phyloP scores from a whole-genome alignment of 2,797 vertebrate genomes.

The Trachops cirrhosus region DNA sequence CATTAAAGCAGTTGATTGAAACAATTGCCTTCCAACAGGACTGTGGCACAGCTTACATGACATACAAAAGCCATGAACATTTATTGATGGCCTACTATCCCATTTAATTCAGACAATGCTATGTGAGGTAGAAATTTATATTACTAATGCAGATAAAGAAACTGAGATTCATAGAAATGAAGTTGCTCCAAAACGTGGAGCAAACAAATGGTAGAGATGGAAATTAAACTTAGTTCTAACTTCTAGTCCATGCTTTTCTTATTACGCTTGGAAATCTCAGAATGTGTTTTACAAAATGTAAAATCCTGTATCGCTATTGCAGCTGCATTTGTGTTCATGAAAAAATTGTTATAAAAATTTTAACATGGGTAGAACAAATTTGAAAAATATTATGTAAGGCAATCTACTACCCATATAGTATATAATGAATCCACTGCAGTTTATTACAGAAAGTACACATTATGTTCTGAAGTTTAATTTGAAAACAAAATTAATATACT shows the following conservation, averaged over 20 bases:
- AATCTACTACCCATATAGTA: not conserved
- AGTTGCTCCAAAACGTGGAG: not conserved
- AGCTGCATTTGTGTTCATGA: not conserved
- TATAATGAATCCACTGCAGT: not conserved
- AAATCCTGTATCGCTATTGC: not conserved
- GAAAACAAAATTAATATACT: not conserved
- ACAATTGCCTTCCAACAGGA: not conserved
- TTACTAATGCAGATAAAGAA: not conserved
- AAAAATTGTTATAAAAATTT: not conserved
- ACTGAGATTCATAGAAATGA: not conserved
- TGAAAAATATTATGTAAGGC: not conserved
- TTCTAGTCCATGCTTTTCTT: not conserved
- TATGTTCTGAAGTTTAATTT: slow-evolving; percentile 14
- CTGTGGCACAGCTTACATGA: not conserved
- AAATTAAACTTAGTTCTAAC: not conserved
- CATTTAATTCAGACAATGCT: not conserved
- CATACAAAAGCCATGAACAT: not conserved
- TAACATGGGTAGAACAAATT: not conserved
- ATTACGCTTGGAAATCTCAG: not conserved
- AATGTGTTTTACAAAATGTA: not conserved
- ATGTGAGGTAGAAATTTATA: not conserved
- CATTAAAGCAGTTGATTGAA: not conserved
- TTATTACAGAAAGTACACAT: not conserved
- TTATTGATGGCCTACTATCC: not conserved
- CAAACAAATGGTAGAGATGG: not conserved